Evolutionary conservation across 1,140 invertebrate genomes (phyloP).

Genomic region (Dendrolimus kikuchii): DNA sequence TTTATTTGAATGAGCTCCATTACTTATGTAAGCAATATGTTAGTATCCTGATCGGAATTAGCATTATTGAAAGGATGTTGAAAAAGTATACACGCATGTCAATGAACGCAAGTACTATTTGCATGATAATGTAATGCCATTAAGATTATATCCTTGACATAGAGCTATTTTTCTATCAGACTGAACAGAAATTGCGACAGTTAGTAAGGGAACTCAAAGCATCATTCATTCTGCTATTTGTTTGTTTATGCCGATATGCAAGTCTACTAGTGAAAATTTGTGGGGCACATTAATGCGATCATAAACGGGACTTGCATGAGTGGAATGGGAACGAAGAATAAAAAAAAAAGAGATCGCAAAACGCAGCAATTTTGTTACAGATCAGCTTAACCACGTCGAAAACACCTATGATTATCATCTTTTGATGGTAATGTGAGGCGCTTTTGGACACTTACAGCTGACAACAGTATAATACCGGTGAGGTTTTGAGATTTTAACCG

Average conservation of each 20-base stretch:
- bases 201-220: background rate
- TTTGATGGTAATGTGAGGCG: conserved; percentile 68
- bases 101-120: too few relatives aligned
- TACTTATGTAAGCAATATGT: too few relatives aligned
- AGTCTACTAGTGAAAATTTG: conserved; percentile 23
- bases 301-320: conserved; percentile 38
- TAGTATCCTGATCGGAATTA: too few relatives aligned
- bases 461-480: conserved; percentile 58
- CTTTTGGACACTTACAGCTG: conserved; percentile 58
- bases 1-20: too few relatives aligned
- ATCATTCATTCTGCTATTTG: conserved; percentile 22
- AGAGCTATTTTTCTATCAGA: too few relatives aligned
- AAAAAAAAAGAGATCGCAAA: conserved; percentile 58
- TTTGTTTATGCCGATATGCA: conserved; percentile 17
- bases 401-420: conserved; percentile 72
- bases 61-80: too few relatives aligned
- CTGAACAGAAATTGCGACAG: background rate
- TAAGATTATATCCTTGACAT: too few relatives aligned
- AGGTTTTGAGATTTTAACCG: conserved; percentile 51
- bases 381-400: conserved; percentile 71
- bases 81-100: too few relatives aligned
- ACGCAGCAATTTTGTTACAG: conserved; percentile 69
- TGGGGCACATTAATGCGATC: conserved; percentile 13
- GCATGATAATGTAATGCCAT: too few relatives aligned
- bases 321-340: conserved; percentile 27